phyloP scores from a whole-genome alignment of 30 jellyfish, hydroid and myxozoan genomes.

The Mastigias papua region DNA sequence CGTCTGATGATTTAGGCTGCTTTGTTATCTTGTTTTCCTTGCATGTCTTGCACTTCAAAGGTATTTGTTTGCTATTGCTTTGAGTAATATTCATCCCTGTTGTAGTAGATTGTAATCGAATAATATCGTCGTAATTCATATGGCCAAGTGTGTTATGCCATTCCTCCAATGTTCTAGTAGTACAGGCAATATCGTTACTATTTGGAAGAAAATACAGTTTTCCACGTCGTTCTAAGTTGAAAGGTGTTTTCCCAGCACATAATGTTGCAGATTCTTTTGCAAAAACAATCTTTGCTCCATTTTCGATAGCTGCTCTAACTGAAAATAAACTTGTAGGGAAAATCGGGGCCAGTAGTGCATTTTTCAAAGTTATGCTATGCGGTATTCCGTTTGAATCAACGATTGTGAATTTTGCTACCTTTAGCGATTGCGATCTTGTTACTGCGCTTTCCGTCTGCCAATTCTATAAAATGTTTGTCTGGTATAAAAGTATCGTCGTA shows the following conservation, averaged over 20 bases:
- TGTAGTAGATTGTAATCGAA: conserved; percentile 30
- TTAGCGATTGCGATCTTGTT: conserved; percentile 60
- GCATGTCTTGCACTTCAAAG: conserved; percentile 46
- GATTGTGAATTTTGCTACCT: conserved; percentile 60
- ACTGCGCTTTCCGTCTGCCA: conserved; percentile 61
- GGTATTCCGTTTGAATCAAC: conserved; percentile 35
- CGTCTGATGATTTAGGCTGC: conserved; percentile 28
- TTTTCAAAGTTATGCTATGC: conserved; percentile 26
- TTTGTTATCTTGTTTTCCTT: conserved; percentile 56
- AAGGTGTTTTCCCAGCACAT: conserved; percentile 7
- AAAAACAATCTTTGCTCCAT: conserved; percentile 37
- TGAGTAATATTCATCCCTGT: conserved; percentile 48
- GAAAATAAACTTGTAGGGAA: conserved; percentile 53
- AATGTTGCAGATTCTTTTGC: conserved; percentile 26
- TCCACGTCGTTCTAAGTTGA: conserved; percentile 23
- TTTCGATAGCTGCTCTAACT: conserved; percentile 63
- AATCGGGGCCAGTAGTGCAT: conserved; percentile 56
- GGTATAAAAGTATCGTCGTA: conserved; percentile 32
- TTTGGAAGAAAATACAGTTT: conserved; percentile 55
- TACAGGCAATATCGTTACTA: conserved; percentile 2
- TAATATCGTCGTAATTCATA: conserved; percentile 58
- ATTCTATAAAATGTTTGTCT: conserved; percentile 18
- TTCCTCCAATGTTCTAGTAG: conserved; percentile 41
- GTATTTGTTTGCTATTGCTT: conserved; percentile 9
- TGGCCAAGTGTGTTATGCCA: conserved; percentile 65